Base-by-base conservation (phyloP, 2,113 vertebrate genomes). In the Mus pahari region DNA sequence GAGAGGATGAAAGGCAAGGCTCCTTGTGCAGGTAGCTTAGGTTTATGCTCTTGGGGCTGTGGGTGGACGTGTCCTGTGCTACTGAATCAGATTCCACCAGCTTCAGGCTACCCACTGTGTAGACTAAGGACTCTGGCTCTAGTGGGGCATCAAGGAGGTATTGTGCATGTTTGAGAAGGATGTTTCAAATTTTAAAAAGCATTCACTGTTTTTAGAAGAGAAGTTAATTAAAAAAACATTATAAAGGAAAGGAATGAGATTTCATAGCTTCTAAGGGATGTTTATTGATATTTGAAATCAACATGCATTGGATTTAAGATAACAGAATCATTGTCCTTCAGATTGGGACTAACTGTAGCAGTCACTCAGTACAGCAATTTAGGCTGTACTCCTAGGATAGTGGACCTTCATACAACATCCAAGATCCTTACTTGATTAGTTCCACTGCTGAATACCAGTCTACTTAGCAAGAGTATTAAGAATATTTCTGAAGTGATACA, bases 81-180 rank as follows among this genome's bases (percentile, higher is more conserved):
- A 48, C 36, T 78, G 28, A 98, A 87, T 96, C 87, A 68, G 88
- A 93, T 64, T 83, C 77, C 33, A 83, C 19, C 10, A 77, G 95
- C 50, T 64, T 93, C 50, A 50, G n/a, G 87, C 75, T 86, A 64
- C 4, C 4, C 1, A 9, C 82, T 45, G 39, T 8, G 42, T 20
- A 73, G 79, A 86, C 89, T 92, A 48, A 77, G 75, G 74, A 60
- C 86, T 81, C 0, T 53, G 79, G 33, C 84, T 88, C 24, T 45
- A 31, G 19, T 73, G n/a, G 22, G 0, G 50, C 74, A 74, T 78
- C 58, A 74, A 71, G 31, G 28, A 33, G 73, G 31, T 22, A 89
- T 58, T 62, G 39, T 5, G 5, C 19, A 24, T 12, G 28, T 26
- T 86, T 14, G 26, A 1, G 83, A 28, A 48, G 16, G 14, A 62